Evolutionary conservation across 2,888 invertebrate genomes (phyloP), one percentile per base, ranked within the genome.

Genomic region (Lasioglossum vierecki): DNA sequence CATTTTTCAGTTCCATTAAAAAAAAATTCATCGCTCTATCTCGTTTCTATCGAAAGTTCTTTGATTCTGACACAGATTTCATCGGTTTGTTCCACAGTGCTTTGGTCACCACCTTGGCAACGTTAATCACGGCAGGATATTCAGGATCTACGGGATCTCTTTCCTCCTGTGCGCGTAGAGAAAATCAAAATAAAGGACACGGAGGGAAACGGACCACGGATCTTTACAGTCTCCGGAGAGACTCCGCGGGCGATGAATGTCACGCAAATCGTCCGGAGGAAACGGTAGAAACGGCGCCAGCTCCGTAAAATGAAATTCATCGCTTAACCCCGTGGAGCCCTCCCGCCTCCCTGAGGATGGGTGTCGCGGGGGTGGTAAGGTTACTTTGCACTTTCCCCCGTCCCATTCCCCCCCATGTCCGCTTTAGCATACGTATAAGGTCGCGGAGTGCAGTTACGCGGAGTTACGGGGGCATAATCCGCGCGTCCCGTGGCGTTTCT

Each of bases 231-330:
- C 84, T 72, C 77, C 13, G 26, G 83, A 79, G 83, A 22, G 72
- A 68, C 41, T 35, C 41, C 53, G 74, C 70, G 46, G 82, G 77
- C 86, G 86, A 80, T 75, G 86, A 86, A 78, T 80, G 84, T 79
- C 82, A 81, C 86, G 87, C 86, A 88, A 88, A 88, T 88, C 87
- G 87, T 84, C 86, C 80, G 88, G 84, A 83, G 73, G 87, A 87
- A 84, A 87, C 84, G 80, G 86, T 71, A 85, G 84, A 82, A 86
- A 79, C 71, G 86, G 86, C 87, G 88, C 84, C 80, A 71, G 73
- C 80, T 77, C 84, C 84, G 85, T 87, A 87, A 92, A 91, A 92
- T 89, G 91, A 91, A 92, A 92, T 92, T 92, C 91, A 91, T 90
- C 92, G 91, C 87, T 92, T 91, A 90, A 88, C 88, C 88, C 88